Base-by-base conservation (phyloP, 2,113 vertebrate genomes). In the Apteryx owenii region DNA sequence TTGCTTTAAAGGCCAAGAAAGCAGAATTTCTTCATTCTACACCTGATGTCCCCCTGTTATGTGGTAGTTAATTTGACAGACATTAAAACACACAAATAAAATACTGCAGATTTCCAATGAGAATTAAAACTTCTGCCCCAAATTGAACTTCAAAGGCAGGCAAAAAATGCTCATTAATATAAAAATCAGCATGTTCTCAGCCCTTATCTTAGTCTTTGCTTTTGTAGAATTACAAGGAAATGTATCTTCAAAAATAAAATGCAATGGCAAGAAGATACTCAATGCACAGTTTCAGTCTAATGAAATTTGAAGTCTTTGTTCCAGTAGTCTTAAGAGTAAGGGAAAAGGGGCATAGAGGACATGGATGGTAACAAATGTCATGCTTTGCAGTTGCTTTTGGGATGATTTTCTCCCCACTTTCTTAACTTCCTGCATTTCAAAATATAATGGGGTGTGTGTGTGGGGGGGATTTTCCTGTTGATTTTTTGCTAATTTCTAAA, bases 401-500 rank as follows among this genome's bases (percentile, higher is more conserved):
- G 19, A 68, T 6, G n/a, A 2, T 79, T 80, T 84, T 82, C 33
- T 83, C n/a, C 38, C 11, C 12, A 53, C 17, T 87, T 93, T 56
- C 11, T 82, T 40, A 62, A 36, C 3, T 15, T 46, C 21, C 2
- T 77, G 5, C 3, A 50, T 95, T 96, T 81, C 21, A 80, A 89
- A 94, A 82, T 3, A 2, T 62, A 69, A 46, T 75, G 60, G 48
- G 17, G 80, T 7, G 31, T 69, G 86, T 38, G 42, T 44, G 44
- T 21, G 61, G 58, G 25, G 13, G 2, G 3, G 92, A 42, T 33
- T 40, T 89, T 89, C 29, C 14, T 31, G 38, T 73, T 80, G 73
- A 76, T 64, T 53, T 92, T 91, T 91, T 96, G 62, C 62, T 97
- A 96, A 97, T 96, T 98, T 97, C 91, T 98, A 93, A 97, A 97